Base-by-base conservation (phyloP, 2,888 invertebrate genomes). In the Heliconius cydno region DNA sequence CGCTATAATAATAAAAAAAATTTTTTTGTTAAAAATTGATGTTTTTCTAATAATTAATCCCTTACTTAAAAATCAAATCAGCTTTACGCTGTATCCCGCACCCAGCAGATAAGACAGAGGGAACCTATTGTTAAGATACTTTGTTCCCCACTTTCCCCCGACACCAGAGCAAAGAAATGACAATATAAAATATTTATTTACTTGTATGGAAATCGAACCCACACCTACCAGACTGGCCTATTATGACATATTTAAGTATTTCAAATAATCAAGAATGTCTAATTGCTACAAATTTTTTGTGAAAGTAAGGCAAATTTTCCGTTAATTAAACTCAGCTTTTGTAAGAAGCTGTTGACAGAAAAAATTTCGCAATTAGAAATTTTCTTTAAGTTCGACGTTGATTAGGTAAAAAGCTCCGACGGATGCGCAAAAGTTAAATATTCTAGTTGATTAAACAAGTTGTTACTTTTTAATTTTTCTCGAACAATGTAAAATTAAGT, bases 311-410 rank as follows among this genome's bases (percentile, higher is more conserved):
- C n/a, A 30, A 52, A 38, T 72, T 66, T 22, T 12, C 7, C 19
- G 22, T 72, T 66, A 72, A 78, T 78, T 71, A 66, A 63, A 22
- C 66, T 30, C 65, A 38, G 25, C 65, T 30, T 63, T 57, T 71
- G 25, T 65, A 72, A 78, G 73, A 66, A 28, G 28, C 3, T 78
- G 67, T 78, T 68, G 78, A 68, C 68, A 68, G 66, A 78, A 78
- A 74, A 78, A 74, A 28, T 7, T n/a, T 70, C 41, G 67, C 57
- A 78, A 74, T 78, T 67, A 74, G 60, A 38, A 78, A 67, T 67
- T 78, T 78, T 68, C 38, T 73, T 41, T 38, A 73, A 66, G 19
- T 74, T 41, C 67, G 22, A 46, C 7, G 52, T 60, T 60, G 67
- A 74, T 78, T 74, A 60, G 25, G 60, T 41, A 73, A 67, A 60